Evolutionary conservation across 2,797 vertebrate genomes (phyloP).

Genomic region (Philypnodon macrostomus): DNA sequence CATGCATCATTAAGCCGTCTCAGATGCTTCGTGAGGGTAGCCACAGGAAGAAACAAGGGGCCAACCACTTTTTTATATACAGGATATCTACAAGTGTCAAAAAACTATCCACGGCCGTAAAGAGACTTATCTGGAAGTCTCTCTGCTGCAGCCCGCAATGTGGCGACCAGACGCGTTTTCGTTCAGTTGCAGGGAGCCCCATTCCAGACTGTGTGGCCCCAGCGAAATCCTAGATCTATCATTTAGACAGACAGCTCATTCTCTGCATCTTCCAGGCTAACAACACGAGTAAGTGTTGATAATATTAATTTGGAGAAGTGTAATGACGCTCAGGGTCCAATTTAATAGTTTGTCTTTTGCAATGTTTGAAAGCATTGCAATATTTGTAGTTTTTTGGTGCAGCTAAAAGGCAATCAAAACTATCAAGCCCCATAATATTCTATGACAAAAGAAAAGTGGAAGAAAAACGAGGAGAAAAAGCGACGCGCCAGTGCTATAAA

Average conservation of each 20-base stretch:
- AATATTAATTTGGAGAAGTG: too few relatives aligned
- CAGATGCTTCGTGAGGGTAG: slow-evolving; percentile 43
- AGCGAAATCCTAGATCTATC: slow-evolving; percentile 14
- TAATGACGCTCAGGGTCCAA: too few relatives aligned
- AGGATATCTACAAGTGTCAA: background rate
- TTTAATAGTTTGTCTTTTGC: too few relatives aligned
- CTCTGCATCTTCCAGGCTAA: background rate
- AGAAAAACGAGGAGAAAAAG: background rate
- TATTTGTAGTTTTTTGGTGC: background rate
- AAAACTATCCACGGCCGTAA: background rate
- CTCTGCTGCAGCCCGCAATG: background rate
- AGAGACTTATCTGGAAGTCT: background rate
- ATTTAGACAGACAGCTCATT: slow-evolving; percentile 30
- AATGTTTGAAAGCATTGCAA: too few relatives aligned
- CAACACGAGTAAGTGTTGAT: background rate
- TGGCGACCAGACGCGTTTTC: background rate
- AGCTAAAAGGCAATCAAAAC: background rate
- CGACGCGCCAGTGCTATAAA: background rate
- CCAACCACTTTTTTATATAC: slow-evolving; percentile 5
- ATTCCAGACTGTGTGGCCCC: slow-evolving; percentile 22
- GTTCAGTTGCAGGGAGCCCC: background rate
- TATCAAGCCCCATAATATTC: background rate
- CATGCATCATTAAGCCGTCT: slow-evolving; percentile 55
- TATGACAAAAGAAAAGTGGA: background rate
- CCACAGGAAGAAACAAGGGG: slow-evolving; percentile 44